Percentiles rank a stretch among this genome's conserved stretches.
Evolutionary conservation across 53 echinoderm and acorn worm species (phyloP).

Genomic region (Holothuria leucospilota): DNA sequence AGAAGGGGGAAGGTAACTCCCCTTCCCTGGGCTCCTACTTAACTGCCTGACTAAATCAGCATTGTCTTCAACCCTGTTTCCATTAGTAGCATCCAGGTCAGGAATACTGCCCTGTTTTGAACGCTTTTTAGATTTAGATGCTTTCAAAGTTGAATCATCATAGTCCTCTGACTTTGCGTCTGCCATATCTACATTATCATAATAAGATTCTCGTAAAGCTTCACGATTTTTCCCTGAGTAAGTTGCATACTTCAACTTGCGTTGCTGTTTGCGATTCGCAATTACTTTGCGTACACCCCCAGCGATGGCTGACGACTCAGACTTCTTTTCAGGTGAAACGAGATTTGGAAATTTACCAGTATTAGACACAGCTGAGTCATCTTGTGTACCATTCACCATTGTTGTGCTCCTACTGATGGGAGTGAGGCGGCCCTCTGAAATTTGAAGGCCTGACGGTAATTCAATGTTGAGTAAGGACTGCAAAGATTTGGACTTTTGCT

Average conservation of each 20-base stretch:
- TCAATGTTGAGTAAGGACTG: slow-evolving; percentile 24
- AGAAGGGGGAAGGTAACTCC: slow-evolving; percentile 1
- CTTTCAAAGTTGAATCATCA: slow-evolving; percentile 39
- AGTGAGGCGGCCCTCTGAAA: not conserved
- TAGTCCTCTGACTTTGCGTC: slow-evolving; percentile 46
- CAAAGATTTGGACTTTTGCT: not conserved
- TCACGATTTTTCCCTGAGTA: slow-evolving; percentile 77
- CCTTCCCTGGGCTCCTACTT: slow-evolving; percentile 13
- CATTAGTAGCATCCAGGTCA: not conserved
- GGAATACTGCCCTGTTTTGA: slow-evolving; percentile 11
- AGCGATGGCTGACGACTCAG: slow-evolving; percentile 52
- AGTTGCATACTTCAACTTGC: slow-evolving; percentile 89
- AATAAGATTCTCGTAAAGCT: slow-evolving; percentile 62
- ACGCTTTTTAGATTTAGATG: slow-evolving; percentile 14
- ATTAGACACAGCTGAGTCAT: slow-evolving; percentile 34
- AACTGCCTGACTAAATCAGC: slow-evolving; percentile 18
- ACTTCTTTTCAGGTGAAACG: slow-evolving; percentile 52
- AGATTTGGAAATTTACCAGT: not conserved
- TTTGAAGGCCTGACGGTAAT: slow-evolving; percentile 1
- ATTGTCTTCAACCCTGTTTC: not conserved
- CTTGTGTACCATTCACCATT: slow-evolving; percentile 50
- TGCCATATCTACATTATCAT: slow-evolving; percentile 76
- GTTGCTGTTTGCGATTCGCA: slow-evolving; percentile 65
- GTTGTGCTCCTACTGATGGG: slow-evolving; percentile 14
- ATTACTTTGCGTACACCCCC: slow-evolving; percentile 78